A percentile compares a stretch with the other conserved stretches of the same genome.
These are phyloP conservation scores for Porites divaricata DNA, from an alignment of 92 coral and sea anemone species.

Conservation along the genomic window DNA sequence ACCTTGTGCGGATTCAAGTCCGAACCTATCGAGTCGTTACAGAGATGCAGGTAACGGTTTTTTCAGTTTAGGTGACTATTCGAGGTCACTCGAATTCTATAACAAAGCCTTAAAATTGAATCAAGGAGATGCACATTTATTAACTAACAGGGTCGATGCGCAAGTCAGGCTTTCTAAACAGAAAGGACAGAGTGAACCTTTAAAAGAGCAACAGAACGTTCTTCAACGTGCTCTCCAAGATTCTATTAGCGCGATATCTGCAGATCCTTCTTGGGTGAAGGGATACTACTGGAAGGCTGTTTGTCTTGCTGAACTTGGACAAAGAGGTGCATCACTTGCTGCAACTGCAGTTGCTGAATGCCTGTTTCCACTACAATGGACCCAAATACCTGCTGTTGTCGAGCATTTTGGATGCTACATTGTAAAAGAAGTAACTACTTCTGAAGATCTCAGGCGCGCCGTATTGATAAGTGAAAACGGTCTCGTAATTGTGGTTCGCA, in stretches of 20 bases:
- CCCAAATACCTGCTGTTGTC: not conserved
- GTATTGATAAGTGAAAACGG: not conserved
- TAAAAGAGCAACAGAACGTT: not conserved
- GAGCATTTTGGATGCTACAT: not conserved
- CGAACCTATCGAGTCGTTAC: not conserved
- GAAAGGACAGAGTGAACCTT: not conserved
- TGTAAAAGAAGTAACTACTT: not conserved
- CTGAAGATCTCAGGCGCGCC: not conserved
- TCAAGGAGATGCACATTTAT: constrained; percentile 1
- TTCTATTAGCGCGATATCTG: not conserved
- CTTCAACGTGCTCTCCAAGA: not conserved
- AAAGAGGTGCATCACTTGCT: constrained; percentile 17
- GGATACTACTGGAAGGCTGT: constrained; percentile 17
- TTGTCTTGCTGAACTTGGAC: constrained; percentile 5
- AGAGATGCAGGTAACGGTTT: not conserved
- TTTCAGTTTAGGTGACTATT: not conserved
- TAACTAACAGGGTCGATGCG: not conserved
- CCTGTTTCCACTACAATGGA: not conserved
- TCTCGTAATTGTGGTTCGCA: constrained; percentile 2
- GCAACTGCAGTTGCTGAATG: not conserved
- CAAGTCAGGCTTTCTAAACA: not conserved
- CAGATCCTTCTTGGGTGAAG: constrained; percentile 11
- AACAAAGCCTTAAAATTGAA: not conserved
- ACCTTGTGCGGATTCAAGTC: not conserved
- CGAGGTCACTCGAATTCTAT: not conserved